Evolutionary conservation across 2,113 vertebrate genomes (phyloP), one percentile per base, ranked within the genome.

Genomic region (Micronycteris hirsuta): DNA sequence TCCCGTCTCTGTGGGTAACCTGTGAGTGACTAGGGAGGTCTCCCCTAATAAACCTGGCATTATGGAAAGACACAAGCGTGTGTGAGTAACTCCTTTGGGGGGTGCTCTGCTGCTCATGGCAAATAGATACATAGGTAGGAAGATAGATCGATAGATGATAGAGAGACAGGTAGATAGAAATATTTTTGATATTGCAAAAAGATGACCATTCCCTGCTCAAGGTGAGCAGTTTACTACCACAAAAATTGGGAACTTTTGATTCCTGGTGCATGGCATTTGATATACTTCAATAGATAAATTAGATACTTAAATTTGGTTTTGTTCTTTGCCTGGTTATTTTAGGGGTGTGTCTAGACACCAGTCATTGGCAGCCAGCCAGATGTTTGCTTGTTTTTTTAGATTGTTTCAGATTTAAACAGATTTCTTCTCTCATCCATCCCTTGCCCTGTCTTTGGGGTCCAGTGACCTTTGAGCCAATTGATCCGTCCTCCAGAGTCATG

Each of bases 261-360:
- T 56, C 7, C 78, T 63, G 41, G 41, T 61, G 52, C 28, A 16
- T 43, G 19, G 6, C 9, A 38, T 77, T 86, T 92, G 26, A 16
- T 67, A 54, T 68, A 76, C 54, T 38, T 93, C 36, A 93, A 24
- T 26, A 76, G 10, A 3, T 65, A 36, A 41, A 0, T 68, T n/a
- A 88, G 38, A 76, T 73, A 24, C 61, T 67, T 94, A 84, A 92
- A 65, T 73, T 87, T 49, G 61, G 28, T 22, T 89, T 86, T 58
- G 22, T 56, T 92, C 73, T 96, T 95, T 43, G 26, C 67, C 19
- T 86, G 33, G 56, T 70, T 92, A 67, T 73, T 88, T 92, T 63
- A 65, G 36, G 22, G 12, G 33, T 67, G 36, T 73, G 13, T 41
- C 24, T 20, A 20, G 10, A 24, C n/a, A 73, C 36, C 65, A 63